These are phyloP conservation scores for Platycnemis pennipes DNA, from an alignment of 2,888 invertebrate species.

Conservation along the genomic window DNA sequence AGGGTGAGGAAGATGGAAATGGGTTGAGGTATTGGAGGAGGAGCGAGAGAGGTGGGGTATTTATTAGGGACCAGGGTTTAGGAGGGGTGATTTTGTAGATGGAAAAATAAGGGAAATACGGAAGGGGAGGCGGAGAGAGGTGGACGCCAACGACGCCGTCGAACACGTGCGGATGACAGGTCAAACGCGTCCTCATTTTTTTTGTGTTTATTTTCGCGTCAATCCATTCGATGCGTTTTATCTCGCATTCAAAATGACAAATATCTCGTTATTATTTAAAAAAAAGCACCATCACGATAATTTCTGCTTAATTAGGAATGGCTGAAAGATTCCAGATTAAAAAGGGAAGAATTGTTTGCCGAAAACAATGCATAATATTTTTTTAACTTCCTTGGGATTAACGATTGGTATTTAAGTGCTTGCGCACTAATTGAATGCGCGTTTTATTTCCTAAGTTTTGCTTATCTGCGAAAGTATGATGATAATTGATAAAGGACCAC, in stretches of 20 bases:
- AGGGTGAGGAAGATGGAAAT: not conserved
- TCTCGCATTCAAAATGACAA: not conserved
- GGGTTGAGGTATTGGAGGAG: not conserved
- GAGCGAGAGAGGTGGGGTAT: not conserved
- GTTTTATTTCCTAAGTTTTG: too few species aligned
- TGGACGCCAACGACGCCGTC: not conserved
- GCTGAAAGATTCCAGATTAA: not conserved
- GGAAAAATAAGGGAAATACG: not conserved
- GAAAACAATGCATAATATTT: not conserved
- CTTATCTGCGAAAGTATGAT: too few species aligned
- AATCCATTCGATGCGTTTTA: not conserved
- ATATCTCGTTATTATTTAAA: not conserved
- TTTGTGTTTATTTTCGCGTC: not conserved
- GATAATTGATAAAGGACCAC: too few species aligned
- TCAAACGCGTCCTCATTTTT: conserved; percentile 21
- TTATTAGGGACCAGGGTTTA: not conserved
- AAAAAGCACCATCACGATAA: not conserved
- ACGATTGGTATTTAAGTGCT: too few species aligned
- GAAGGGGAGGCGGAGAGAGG: not conserved
- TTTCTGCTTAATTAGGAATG: not conserved
- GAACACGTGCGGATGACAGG: conserved; percentile 65
- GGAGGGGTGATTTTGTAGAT: not conserved
- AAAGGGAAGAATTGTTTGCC: not conserved
- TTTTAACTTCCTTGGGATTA: too few species aligned
- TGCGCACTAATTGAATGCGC: too few species aligned